phyloP scores from a whole-genome alignment of 2,113 vertebrate species.

The Phodopus roborovskii region DNA sequence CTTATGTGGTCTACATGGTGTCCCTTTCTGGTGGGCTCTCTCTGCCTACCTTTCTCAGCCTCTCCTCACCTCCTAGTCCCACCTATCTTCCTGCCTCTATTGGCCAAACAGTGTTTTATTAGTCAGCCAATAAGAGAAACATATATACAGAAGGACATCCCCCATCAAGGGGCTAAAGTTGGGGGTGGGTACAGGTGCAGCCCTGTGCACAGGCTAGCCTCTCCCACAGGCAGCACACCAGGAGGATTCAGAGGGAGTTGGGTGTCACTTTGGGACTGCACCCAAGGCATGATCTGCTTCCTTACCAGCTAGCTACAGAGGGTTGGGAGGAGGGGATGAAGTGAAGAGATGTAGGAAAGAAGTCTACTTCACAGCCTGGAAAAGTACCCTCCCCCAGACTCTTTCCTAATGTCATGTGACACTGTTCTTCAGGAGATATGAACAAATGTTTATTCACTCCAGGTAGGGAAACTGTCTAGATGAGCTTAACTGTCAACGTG shows the following conservation, averaged over 20 bases:
- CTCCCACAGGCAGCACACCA: neutral
- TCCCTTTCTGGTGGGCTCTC: too few species aligned
- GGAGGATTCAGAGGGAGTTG: neutral
- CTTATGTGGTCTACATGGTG: too few species aligned
- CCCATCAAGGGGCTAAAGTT: neutral
- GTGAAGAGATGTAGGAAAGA: neutral
- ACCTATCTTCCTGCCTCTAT: too few species aligned
- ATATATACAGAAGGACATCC: too few species aligned
- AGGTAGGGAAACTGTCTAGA: neutral
- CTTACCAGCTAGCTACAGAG: neutral
- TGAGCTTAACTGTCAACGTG: neutral
- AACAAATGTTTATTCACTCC: neutral
- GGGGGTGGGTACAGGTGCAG: neutral
- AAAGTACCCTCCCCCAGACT: neutral
- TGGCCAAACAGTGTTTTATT: too few species aligned
- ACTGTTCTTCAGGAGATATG: neutral
- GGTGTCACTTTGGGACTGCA: neutral
- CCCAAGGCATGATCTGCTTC: neutral
- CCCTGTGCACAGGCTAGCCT: neutral
- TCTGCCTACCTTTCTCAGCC: too few species aligned
- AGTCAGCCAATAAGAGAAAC: too few species aligned
- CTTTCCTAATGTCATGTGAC: neutral
- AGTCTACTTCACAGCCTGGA: neutral
- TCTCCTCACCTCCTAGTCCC: too few species aligned
- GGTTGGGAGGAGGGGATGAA: neutral